Conservation (phyloP, 2,888 invertebrate genomes). For the Ischnura elegans region DNA sequence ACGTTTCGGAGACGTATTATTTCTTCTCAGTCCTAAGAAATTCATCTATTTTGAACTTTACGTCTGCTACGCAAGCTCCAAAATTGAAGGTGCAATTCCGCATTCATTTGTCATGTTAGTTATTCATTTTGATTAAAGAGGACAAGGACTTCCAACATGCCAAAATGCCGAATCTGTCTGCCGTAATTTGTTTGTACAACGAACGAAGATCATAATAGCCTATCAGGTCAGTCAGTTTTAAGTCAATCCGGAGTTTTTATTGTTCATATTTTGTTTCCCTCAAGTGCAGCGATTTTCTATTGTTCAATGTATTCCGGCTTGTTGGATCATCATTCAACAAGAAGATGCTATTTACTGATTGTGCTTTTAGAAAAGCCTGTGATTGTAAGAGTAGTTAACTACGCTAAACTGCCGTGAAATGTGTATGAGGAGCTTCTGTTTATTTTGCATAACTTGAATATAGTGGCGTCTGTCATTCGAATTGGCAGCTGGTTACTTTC, state of each 20-base stretch:
- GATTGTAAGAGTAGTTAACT: neutral
- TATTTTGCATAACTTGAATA: neutral
- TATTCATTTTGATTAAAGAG: slow-evolving; percentile 64
- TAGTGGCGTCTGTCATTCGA: slow-evolving; percentile 14
- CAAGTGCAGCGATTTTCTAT: neutral
- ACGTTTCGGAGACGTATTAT: neutral
- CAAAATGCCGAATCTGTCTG: slow-evolving; percentile 47
- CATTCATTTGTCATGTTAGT: slow-evolving; percentile 58
- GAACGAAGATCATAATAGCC: slow-evolving; percentile 17
- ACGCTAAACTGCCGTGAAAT: neutral
- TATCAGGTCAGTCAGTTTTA: slow-evolving; percentile 26
- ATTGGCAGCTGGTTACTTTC: neutral
- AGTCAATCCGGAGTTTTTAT: neutral
- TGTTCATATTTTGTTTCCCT: neutral
- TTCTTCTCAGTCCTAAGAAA: neutral
- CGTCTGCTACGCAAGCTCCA: neutral
- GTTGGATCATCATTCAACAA: neutral
- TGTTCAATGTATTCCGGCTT: neutral
- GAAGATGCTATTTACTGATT: neutral
- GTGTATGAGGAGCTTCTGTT: neutral
- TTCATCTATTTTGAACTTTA: neutral
- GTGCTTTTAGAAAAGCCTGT: too few relatives aligned
- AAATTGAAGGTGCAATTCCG: neutral
- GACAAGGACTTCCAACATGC: slow-evolving; percentile 63
- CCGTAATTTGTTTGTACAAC: slow-evolving; percentile 42